Base-by-base conservation (phyloP, 2,888 invertebrate genomes). In the Cecidostiba fungosa region DNA sequence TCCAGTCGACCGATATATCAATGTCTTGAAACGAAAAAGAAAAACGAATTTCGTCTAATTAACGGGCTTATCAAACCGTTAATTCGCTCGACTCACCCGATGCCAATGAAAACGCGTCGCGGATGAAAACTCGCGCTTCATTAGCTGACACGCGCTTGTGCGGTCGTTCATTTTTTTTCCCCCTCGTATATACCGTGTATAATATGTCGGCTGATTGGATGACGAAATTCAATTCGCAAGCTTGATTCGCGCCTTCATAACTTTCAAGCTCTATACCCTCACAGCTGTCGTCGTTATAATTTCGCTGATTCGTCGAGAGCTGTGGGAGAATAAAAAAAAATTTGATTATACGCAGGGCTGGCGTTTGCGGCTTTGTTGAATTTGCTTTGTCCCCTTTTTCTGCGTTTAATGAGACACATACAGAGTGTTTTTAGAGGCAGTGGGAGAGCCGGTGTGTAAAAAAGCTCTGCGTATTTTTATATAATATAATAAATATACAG, bases 141-240 rank as follows among this genome's bases (percentile, higher is more conserved):
- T 32, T 32, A 16, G 26, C 14, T 6, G 54, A 54, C 19, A 54
- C 6, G 69, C 66, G 66, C 23, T 12, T 10, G 3, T 36, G 32
- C 4, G 32, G 32, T 32, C 32, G 32, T 32, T 32, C 32, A 6
- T 23, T 32, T 4, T 69, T 69, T 32, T 69, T 29, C 19, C 32
- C 4, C 66, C 3, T 6, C 23, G 62, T 6, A 19, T 5, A 23
- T n/a, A 10, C 23, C 39, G 39, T n/a, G 36, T 14, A 79, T 79
- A 79, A 79, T 79, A 66, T 32, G 69, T 26, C 69, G 78, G 23
- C 50, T 79, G 78, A 79, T 79, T 79, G 78, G 69, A 69, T n/a
- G 78, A 12, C 26, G 26, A 70, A 79, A 79, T 79, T 70, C 47
- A 79, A 32, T 79, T 29, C 19, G 8, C 39, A n/a, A 14, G 66